Conservation (phyloP, 2,797 vertebrate species). For the Kryptolebias ocellatus region DNA sequence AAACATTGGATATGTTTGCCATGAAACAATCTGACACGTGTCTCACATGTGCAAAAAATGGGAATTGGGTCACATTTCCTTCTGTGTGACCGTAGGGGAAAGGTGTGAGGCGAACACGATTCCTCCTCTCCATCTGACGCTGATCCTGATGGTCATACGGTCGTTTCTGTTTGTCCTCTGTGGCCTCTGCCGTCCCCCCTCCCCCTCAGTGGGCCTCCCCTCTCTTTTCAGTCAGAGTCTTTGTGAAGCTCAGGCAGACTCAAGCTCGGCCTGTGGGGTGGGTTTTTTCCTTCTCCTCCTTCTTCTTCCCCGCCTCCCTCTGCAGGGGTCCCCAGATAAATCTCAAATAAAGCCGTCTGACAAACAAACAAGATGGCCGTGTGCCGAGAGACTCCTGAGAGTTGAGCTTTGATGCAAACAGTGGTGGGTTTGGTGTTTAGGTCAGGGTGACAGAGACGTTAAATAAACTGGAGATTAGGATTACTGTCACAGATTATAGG, state of each 20-base stretch:
- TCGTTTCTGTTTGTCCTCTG: constrained; percentile 3
- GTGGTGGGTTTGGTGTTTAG: not conserved
- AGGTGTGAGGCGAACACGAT: too few relatives aligned
- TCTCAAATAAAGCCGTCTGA: constrained; percentile 41
- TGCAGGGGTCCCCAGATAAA: constrained; percentile 46
- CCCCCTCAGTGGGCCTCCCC: constrained; percentile 29
- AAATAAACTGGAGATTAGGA: not conserved
- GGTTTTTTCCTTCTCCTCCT: constrained; percentile 7
- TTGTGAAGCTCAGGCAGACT: constrained; percentile 44
- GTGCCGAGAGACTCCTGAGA: constrained; percentile 4
- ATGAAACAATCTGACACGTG: too few relatives aligned
- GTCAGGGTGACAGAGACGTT: not conserved
- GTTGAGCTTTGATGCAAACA: constrained; percentile 3
- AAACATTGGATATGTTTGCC: too few relatives aligned
- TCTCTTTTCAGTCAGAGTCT: constrained; percentile 45
- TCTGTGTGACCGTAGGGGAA: too few relatives aligned
- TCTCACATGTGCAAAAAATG: too few relatives aligned
- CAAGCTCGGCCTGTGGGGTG: constrained; percentile 10
- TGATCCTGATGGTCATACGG: not conserved
- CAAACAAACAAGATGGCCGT: constrained; percentile 57
- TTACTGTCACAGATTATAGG: not conserved
- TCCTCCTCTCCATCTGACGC: too few relatives aligned
- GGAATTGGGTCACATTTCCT: too few relatives aligned
- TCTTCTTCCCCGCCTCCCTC: constrained; percentile 16
- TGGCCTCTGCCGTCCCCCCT: constrained; percentile 11